These are phyloP conservation scores for Myotis findleyi DNA, from an alignment of 2,797 vertebrate species.

Conservation along the genomic window DNA sequence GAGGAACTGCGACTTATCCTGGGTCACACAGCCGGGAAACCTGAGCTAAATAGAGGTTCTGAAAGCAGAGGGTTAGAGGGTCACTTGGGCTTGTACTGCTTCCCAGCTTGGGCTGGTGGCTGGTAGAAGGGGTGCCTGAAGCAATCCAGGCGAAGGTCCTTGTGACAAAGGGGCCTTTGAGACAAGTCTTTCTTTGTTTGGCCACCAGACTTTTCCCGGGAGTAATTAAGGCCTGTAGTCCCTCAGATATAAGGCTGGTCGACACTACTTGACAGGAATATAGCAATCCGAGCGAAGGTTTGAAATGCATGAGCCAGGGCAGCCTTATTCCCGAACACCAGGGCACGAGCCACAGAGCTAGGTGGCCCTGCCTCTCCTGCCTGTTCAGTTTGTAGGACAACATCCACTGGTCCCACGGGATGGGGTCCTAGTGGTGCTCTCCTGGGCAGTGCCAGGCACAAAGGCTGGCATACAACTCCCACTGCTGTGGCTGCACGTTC, in stretches of 20 bases:
- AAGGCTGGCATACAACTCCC: not conserved
- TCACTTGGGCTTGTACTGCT: not conserved
- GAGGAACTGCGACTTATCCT: not conserved
- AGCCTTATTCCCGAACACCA: not conserved
- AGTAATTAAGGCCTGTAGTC: slow-evolving; percentile 48
- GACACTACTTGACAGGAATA: slow-evolving; percentile 2
- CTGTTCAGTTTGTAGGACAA: not conserved
- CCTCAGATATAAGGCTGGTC: slow-evolving; percentile 31
- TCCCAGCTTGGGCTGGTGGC: not conserved
- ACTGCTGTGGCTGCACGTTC: not conserved
- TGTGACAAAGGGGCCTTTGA: slow-evolving; percentile 68
- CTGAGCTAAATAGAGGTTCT: not conserved
- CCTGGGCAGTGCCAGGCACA: not conserved
- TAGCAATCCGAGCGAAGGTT: not conserved
- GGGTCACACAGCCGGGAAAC: not conserved
- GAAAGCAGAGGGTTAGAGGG: not conserved
- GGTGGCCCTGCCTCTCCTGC: not conserved
- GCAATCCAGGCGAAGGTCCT: slow-evolving; percentile 40
- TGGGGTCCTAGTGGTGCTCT: too few relatives aligned
- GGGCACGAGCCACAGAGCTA: rapidly evolving
- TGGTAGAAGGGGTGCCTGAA: slow-evolving; percentile 26
- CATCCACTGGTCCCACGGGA: not conserved
- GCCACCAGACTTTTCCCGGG: slow-evolving; percentile 30
- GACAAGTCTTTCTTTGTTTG: slow-evolving; percentile 51
- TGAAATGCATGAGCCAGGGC: not conserved